These are phyloP conservation scores for Drosophila lini DNA, from an alignment of 1,140 invertebrate genomes.

Conservation along the genomic window DNA sequence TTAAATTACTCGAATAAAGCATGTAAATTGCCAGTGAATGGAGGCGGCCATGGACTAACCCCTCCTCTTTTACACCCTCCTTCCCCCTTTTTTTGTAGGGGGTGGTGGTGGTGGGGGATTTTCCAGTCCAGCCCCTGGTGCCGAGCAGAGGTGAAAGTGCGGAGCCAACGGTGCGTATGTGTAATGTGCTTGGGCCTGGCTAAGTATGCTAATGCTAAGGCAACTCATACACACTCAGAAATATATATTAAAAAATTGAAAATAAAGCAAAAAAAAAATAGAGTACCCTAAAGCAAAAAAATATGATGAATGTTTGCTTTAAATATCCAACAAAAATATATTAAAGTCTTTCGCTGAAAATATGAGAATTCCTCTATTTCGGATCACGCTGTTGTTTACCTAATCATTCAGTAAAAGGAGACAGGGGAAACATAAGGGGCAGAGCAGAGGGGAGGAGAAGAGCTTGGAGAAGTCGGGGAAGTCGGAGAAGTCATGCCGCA, in stretches of 20 bases:
- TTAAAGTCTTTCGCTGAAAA: background rate
- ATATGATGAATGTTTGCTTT: slow-evolving; percentile 10
- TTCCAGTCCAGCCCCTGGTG: slow-evolving; percentile 7
- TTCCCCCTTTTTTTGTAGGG: background rate
- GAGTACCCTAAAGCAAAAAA: background rate
- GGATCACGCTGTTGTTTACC: slow-evolving; percentile 43
- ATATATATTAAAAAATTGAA: background rate
- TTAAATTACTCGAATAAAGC: slow-evolving; percentile 82
- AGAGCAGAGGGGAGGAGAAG: no score
- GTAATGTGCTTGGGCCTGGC: slow-evolving; percentile 68
- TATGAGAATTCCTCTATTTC: slow-evolving; percentile 13
- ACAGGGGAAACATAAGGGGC: background rate
- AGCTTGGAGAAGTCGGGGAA: no score
- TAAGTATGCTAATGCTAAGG: slow-evolving; percentile 67
- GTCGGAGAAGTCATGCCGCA: slow-evolving; percentile 22
- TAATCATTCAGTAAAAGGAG: slow-evolving; percentile 36
- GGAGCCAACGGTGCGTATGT: slow-evolving; percentile 69
- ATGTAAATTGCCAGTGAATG: slow-evolving; percentile 81
- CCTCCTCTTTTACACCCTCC: background rate
- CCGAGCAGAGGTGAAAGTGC: slow-evolving; percentile 49
- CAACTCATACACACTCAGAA: slow-evolving; percentile 6
- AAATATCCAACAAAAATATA: slow-evolving; percentile 1
- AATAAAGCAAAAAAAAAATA: background rate
- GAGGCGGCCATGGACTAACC: slow-evolving; percentile 29
- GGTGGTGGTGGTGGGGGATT: background rate